Percentiles rank a stretch among this genome's conserved stretches.
These are phyloP conservation scores for Miichthys miiuy DNA, from an alignment of 2,797 vertebrate genomes.

Conservation along the genomic window DNA sequence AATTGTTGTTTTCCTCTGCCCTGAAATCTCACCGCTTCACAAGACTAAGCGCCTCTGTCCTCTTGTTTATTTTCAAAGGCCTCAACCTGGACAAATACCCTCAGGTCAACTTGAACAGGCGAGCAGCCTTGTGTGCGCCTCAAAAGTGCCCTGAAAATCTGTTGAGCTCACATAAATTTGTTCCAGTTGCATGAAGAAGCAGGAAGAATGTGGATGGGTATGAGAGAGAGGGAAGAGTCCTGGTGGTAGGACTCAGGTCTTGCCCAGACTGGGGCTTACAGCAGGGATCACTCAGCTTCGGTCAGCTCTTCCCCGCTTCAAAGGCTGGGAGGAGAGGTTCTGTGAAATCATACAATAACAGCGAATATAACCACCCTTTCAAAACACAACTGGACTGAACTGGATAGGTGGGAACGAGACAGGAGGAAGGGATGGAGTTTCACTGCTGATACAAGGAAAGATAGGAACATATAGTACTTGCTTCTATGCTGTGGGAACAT, in stretches of 20 bases:
- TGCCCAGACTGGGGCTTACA: conserved; percentile 80
- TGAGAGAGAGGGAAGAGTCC: conserved; percentile 65
- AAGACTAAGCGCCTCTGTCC: conserved; percentile 79
- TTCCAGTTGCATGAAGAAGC: conserved; percentile 81
- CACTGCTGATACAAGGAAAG: conserved; percentile 73
- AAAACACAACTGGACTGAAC: conserved; percentile 80
- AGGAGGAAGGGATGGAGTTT: conserved; percentile 76
- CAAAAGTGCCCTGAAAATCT: conserved; percentile 77
- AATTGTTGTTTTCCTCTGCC: conserved; percentile 83
- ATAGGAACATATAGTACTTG: conserved; percentile 63
- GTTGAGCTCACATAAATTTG: conserved; percentile 83
- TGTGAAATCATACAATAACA: conserved; percentile 84
- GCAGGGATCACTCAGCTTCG: conserved; percentile 80
- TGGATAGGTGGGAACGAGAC: conserved; percentile 81
- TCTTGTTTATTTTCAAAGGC: conserved; percentile 86
- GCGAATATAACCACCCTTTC: conserved; percentile 82
- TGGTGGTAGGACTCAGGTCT: conserved; percentile 73
- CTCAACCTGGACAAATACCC: conserved; percentile 83
- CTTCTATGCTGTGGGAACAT: conserved; percentile 63
- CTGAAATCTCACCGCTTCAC: conserved; percentile 76
- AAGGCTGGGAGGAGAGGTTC: conserved; percentile 83
- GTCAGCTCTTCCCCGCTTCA: conserved; percentile 80
- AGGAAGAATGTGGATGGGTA: conserved; percentile 76
- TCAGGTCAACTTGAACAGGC: conserved; percentile 77
- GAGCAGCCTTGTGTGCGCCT: conserved; percentile 71